Base-by-base conservation (phyloP, 1,140 invertebrate genomes). In the Polyergus mexicanus region DNA sequence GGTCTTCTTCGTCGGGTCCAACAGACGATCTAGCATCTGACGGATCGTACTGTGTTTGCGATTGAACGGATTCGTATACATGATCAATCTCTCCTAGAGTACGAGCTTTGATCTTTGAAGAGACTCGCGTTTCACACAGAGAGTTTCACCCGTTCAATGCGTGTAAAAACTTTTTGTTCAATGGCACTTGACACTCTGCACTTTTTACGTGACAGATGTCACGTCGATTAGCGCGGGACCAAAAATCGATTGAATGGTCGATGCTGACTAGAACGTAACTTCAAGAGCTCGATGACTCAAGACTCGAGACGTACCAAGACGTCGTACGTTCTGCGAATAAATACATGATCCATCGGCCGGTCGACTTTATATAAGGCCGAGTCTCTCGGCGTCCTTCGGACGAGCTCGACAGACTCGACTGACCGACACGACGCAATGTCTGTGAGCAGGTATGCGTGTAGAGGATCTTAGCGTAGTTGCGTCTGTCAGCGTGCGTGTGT, bases 1-100 rank as follows among this genome's bases (percentile, higher is more conserved):
- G 0, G 91, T 89, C 44, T 90, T 94, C 74, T 85, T 92, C 38
- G 91, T 92, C 4, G 95, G 95, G 22, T 95, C 95, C 89, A 96
- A 91, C 85, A 96, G 93, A 76, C 95, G 96, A 89, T 97, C 97
- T 89, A 97, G 93, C 86, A 97, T 95, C 92, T 97, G 97, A 74
- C 97, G 95, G 87, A 97, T 97, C 3, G 96, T 97, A 74, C 96
- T 97, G 94, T 97, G 97, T 87, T 97, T 97, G 92, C 97, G 96
- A 88, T 97, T 96, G 92, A 97, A 97, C 62, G 97, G 97, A 93
- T 97, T 97, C 6, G 97, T 97, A 92, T 96, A 97, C 97, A 97
- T 97, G 58, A 0, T 47, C 3, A 3, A 13, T 41, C 25, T 41
- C 25, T 2, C 3, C 44, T 68, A 19, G 1, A 83, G 10, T 7